Evolutionary conservation across 2,888 invertebrate species (phyloP).

Genomic region (Spilarctia lutea): DNA sequence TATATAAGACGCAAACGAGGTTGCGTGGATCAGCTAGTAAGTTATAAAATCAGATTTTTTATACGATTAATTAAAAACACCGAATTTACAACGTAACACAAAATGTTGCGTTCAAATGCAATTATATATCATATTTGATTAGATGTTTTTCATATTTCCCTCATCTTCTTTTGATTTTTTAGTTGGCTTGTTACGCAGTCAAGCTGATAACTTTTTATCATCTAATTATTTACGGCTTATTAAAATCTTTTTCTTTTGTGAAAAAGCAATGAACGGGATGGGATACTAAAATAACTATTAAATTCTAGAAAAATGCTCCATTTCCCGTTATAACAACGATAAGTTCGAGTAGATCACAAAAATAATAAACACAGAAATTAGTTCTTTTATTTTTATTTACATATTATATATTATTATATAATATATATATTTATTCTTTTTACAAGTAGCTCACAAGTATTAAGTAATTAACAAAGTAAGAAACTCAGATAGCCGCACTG

Average conservation of each 20-base stretch:
- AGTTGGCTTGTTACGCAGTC: background rate
- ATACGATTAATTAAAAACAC: background rate
- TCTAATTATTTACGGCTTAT: background rate
- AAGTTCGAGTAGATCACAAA: background rate
- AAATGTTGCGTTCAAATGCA: background rate
- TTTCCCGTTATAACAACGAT: background rate
- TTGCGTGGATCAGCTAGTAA: no score
- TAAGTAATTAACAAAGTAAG: no score
- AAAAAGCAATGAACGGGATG: background rate
- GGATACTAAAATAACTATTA: background rate
- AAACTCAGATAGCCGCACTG: no score
- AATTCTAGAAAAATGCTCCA: background rate
- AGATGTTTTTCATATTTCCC: background rate
- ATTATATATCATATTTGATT: background rate
- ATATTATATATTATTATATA: no score
- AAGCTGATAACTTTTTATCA: constrained; percentile 1
- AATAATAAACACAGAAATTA: background rate
- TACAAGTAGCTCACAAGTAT: no score
- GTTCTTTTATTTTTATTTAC: no score
- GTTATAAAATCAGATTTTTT: background rate
- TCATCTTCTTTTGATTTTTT: background rate
- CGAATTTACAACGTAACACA: background rate
- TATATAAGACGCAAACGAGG: no score
- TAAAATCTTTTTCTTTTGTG: background rate
- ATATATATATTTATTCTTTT: no score